Base-by-base conservation (phyloP, 1,140 invertebrate genomes). In the Drosophila littoralis region DNA sequence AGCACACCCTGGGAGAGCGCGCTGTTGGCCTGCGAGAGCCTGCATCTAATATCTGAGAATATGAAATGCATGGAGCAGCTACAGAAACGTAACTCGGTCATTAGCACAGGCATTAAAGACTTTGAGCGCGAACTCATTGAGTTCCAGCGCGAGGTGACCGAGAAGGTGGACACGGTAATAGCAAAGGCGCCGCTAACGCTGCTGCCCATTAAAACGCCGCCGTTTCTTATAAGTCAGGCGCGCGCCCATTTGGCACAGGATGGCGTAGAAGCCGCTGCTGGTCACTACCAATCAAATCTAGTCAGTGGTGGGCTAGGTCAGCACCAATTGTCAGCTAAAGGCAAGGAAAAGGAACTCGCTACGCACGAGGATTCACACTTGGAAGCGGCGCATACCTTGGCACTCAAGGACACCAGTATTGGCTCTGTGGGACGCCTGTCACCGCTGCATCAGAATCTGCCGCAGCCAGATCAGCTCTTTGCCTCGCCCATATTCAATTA, bases 1-100 rank as follows among this genome's bases (percentile, higher is more conserved):
- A 95, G 95, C 10, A 95, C 95, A 66, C 95, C 94, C 12, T 96
- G 96, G 95, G 95, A 96, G 92, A 96, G 95, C 42, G 95, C 95
- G 50, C 88, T 96, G 17, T 94, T 95, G 75, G 96, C 96, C 80
- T 97, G 96, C 91, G 96, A 96, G 91, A 95, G 94, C 77, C 93
- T 96, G 82, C 95, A 96, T 89, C 92, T 95, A 22, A 94, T 96
- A 77, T 95, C 95, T 51, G 95, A 96, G 91, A 95, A 96, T 81
- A 93, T 97, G 77, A 94, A 94, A 42, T 93, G 95, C 4, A 93
- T 98, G 46, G 94, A 93, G 51, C 94, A 94, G 54, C 82, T 96
- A n/a, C 93, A 94, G 55, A 93, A 94, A 51, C 91, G 94, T 10
- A 94, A 95, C 68, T 91, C 94, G 10, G 92, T 93, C 15, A 93